Evolutionary conservation across 1,140 invertebrate genomes (phyloP).

Genomic region (Telenomus remus): DNA sequence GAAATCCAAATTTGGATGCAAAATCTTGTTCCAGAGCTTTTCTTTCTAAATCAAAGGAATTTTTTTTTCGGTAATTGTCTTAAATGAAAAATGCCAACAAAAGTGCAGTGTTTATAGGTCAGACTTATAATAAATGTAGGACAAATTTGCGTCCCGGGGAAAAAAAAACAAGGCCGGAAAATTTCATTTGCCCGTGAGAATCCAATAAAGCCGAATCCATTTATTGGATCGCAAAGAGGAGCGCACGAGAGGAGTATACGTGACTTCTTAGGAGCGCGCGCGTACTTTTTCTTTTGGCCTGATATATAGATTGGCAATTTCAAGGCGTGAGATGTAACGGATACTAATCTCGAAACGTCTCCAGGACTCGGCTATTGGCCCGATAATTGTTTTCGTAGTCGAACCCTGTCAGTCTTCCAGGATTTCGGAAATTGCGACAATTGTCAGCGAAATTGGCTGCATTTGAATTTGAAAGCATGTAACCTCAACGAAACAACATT

Average conservation of each 20-base stretch:
- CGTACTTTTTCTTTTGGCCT: conserved; percentile 2
- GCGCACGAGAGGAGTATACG: conserved; percentile 28
- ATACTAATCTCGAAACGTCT: conserved; percentile 18
- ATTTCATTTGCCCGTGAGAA: conserved; percentile 49
- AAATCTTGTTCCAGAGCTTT: too few relatives aligned
- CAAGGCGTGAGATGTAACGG: conserved; percentile 4
- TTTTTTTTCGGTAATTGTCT: too few relatives aligned
- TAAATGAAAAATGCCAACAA: conserved; percentile 20
- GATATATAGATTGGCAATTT: conserved; percentile 18
- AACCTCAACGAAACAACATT: too few relatives aligned
- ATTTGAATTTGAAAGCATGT: not conserved
- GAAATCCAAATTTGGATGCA: too few relatives aligned
- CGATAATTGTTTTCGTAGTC: conserved; percentile 20
- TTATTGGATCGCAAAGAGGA: conserved; percentile 42
- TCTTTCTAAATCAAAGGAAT: too few relatives aligned
- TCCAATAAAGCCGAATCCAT: conserved; percentile 52
- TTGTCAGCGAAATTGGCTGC: not conserved
- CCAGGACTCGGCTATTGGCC: not conserved
- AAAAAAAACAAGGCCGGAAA: conserved; percentile 32
- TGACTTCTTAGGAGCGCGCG: conserved; percentile 23
- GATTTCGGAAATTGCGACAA: not conserved
- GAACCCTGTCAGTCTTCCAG: conserved; percentile 1
- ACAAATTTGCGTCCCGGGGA: conserved; percentile 38
- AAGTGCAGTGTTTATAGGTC: conserved; percentile 8
- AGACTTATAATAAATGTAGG: conserved; percentile 22